Conservation (phyloP, 2,888 invertebrate genomes). For the Clepsis dumicolana region DNA sequence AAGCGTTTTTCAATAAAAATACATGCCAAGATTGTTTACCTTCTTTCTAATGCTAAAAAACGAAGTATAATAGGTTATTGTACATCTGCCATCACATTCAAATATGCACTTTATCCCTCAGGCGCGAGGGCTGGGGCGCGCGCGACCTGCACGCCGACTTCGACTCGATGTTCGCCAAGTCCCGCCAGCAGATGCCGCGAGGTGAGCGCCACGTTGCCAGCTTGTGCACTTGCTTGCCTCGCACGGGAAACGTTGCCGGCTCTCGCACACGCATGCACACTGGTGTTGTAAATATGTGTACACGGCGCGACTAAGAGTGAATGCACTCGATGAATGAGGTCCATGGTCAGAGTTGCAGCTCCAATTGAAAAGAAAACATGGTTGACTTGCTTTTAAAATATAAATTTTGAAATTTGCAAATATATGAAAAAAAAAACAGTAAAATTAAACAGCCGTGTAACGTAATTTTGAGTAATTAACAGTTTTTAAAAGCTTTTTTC, state of each 20-base stretch:
- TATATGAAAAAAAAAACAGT: neutral
- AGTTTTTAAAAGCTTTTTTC: neutral
- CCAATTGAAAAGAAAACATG: neutral
- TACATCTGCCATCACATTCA: no score
- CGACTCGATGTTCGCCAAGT: constrained; percentile 89
- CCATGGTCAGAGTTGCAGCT: no score
- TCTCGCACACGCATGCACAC: constrained; percentile 44
- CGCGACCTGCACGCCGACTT: constrained; percentile 91
- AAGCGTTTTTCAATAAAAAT: no score
- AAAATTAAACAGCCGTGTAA: neutral
- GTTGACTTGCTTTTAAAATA: neutral
- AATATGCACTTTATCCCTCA: constrained; percentile 48
- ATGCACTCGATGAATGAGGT: neutral
- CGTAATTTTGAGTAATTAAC: no score
- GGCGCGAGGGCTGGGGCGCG: constrained; percentile 86
- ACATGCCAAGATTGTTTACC: no score
- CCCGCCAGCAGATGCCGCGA: constrained; percentile 87
- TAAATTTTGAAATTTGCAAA: no score
- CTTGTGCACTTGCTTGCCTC: constrained; percentile 58
- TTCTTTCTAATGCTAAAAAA: no score
- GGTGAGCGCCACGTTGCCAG: constrained; percentile 87
- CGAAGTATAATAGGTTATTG: no score
- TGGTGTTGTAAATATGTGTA: neutral
- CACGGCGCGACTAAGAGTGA: neutral
- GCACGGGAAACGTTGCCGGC: constrained; percentile 74